phyloP scores from a whole-genome alignment of 2,113 vertebrate species.

The Genyomyrus donnyi region DNA sequence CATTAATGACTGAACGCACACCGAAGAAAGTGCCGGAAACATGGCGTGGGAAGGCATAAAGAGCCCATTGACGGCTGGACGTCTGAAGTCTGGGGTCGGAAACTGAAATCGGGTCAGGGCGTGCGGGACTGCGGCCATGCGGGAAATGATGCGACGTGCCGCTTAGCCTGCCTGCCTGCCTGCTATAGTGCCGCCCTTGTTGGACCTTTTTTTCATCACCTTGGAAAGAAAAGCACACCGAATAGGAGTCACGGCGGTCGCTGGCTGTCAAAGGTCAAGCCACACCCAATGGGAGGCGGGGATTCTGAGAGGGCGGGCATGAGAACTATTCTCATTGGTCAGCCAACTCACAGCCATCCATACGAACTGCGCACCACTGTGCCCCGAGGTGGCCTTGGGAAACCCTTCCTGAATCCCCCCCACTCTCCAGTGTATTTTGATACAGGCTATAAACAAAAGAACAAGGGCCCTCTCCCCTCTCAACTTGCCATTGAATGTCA shows the following conservation, averaged over 20 bases:
- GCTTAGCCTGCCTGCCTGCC: constrained; percentile 43
- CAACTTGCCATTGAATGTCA: neutral
- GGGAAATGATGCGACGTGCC: constrained; percentile 64
- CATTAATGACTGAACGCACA: neutral
- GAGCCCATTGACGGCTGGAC: constrained; percentile 53
- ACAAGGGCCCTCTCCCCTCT: neutral
- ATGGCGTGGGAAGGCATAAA: constrained; percentile 40
- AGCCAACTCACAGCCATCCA: neutral
- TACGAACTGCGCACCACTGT: neutral
- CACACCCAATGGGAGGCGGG: neutral
- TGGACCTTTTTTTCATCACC: constrained; percentile 30
- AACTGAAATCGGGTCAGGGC: constrained; percentile 44
- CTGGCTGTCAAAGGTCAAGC: constrained; percentile 32
- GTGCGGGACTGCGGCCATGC: constrained; percentile 52
- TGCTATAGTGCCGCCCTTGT: constrained; percentile 57
- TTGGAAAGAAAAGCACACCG: constrained; percentile 48
- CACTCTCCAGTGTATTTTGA: neutral
- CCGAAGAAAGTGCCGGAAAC: neutral
- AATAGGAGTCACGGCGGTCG: constrained; percentile 41
- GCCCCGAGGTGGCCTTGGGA: neutral
- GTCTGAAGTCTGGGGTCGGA: constrained; percentile 49
- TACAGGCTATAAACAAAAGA: neutral
- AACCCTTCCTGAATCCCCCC: neutral
- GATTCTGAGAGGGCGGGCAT: neutral
- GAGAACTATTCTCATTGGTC: neutral